Percentiles rank a stretch among this genome's conserved stretches.
Evolutionary conservation across 2,113 vertebrate species (phyloP).

Genomic region (Anguilla japonica): DNA sequence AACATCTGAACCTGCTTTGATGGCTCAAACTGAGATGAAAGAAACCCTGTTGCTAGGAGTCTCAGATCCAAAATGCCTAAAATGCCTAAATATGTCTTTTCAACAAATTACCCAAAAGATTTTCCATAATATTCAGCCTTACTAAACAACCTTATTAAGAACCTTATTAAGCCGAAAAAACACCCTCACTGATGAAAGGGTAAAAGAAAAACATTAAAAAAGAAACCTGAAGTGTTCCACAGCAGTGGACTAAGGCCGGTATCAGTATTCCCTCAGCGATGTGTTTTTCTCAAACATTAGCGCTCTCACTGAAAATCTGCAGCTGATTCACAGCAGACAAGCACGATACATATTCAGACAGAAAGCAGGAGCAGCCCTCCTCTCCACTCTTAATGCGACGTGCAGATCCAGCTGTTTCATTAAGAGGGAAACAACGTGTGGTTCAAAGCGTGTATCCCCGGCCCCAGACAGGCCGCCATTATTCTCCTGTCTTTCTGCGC

Average conservation of each 20-base stretch:
- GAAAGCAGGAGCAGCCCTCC: not conserved
- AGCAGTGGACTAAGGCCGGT: not conserved
- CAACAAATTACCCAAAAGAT: no score
- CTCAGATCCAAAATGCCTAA: no score
- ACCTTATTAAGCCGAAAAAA: not conserved
- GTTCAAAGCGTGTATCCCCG: not conserved
- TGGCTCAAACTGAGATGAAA: no score
- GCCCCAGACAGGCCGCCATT: slow-evolving; percentile 54
- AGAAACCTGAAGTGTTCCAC: not conserved
- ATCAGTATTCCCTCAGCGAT: not conserved
- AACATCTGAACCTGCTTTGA: no score
- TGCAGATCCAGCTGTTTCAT: not conserved
- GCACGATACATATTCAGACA: not conserved
- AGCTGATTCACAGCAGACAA: not conserved
- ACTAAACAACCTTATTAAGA: no score
- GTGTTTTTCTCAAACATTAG: not conserved
- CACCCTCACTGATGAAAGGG: not conserved
- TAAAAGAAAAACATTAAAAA: not conserved
- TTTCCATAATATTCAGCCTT: no score
- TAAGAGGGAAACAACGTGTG: slow-evolving; percentile 44
- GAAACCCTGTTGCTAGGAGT: no score
- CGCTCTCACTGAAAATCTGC: not conserved
- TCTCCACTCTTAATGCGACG: not conserved
- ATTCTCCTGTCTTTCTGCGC: slow-evolving; percentile 53
- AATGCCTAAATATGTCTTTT: no score